Percentiles rank a stretch among this genome's conserved stretches.
Conservation (phyloP, 2,113 vertebrate species). For the Laterallus jamaicensis region DNA sequence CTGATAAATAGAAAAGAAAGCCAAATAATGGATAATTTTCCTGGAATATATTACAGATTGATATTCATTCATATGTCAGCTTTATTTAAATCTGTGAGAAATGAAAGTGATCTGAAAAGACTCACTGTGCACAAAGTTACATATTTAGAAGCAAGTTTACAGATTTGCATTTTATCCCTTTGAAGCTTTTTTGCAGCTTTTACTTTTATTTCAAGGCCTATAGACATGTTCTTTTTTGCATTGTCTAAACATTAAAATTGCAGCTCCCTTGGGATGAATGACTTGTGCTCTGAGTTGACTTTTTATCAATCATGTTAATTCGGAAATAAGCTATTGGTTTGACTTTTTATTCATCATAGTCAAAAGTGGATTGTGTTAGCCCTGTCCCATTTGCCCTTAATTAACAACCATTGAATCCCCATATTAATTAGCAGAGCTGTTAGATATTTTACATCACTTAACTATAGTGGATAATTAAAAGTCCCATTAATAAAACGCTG, state of each 20-base stretch:
- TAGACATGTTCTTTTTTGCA: conserved; percentile 22
- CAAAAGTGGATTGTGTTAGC: conserved; percentile 81
- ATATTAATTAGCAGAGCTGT: conserved; percentile 92
- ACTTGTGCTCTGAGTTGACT: conserved; percentile 62
- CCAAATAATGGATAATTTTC: background rate
- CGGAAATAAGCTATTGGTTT: conserved; percentile 86
- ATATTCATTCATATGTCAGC: background rate
- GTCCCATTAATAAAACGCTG: conserved; percentile 87
- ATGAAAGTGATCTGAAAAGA: conserved; percentile 17
- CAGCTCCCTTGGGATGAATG: conserved; percentile 49
- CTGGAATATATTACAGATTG: background rate
- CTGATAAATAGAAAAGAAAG: background rate
- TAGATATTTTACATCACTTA: conserved; percentile 91
- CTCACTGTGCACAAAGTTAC: background rate
- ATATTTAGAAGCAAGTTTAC: conserved; percentile 26
- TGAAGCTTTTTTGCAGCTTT: background rate
- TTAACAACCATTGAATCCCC: conserved; percentile 89
- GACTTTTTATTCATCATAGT: conserved; percentile 85
- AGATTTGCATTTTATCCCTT: conserved; percentile 26
- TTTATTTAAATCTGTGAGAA: background rate
- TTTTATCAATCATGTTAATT: conserved; percentile 84
- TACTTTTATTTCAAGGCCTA: conserved; percentile 43
- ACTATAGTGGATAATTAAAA: conserved; percentile 89
- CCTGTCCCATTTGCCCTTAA: conserved; percentile 94
- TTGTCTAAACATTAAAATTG: conserved; percentile 54